Base-by-base conservation (phyloP, 2,888 invertebrate genomes). In the Caenorhabditis japonica region DNA sequence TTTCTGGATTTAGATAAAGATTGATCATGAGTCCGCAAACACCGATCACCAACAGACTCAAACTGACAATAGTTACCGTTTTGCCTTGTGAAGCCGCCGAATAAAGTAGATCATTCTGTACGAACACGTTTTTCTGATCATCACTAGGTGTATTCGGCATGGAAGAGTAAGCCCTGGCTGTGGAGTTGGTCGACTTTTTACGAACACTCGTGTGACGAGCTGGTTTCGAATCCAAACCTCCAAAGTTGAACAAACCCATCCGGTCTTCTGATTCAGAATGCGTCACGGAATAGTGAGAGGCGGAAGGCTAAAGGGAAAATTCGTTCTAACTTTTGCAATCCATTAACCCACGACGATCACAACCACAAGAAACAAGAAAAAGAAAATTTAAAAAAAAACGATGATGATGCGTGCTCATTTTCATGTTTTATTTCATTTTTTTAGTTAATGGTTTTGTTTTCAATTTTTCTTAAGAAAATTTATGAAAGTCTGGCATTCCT, bases 171-270 rank as follows among this genome's bases (percentile, higher is more conserved):
- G 47, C 38, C n/a, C 55, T 4, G 3, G 19, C 17, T 4, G 7
- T 19, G 43, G 19, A 21, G 17, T 12, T 12, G 5, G 4, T 12
- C 43, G 4, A 15, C 23, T 41, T 21, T 38, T 52, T 61, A n/a
- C 52, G 61, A 33, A 36, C 33, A 44, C 36, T 44, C 10, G 27
- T 21, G 17, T 23, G 43, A 1, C 25, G 25, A 2, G 36, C 15
- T 12, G 38, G 21, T 15, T 19, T 46, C 4, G 21, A 12, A 13
- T 4, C n/a, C 10, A 49, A 13, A 4, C 56, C 66, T 2, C 66
- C 66, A 19, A 58, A 66, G 12, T 66, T 66, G 58, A 66, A 66
- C 3, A 17, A 36, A 8, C 41, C 47, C 58, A 66, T 56, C 2
- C 34, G 17, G 13, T 56, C 56, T 30, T 66, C 66, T 1, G 30